Base-by-base conservation (phyloP, 1,140 invertebrate species). In the Penaeus japonicus region DNA sequence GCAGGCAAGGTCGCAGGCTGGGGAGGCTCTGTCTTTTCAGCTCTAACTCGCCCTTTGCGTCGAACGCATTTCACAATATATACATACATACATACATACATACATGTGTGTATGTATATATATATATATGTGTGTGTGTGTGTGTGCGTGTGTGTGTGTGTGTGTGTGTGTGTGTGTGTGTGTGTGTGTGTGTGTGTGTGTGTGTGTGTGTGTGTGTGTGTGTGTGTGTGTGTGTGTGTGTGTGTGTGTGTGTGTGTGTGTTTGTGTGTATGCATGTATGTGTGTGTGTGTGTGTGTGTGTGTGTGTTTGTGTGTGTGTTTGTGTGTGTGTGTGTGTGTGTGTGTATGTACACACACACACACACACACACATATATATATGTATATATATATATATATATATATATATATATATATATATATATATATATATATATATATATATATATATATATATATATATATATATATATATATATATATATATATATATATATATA, bases 361-460 rank as follows among this genome's bases (percentile, higher is more conserved):
- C 24, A 80, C 35, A 78, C 35, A 78, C 35, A 78, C 35, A 78
- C 35, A 78, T 78, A 78, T 78, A 78, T 78, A 78, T 78, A 78
- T 78, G 35, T 78, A 78, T 78, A 78, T 78, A 78, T 78, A 78
- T 78, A 78, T 78, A 78, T 78, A 78, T 78, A 78, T 78, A 78
- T 78, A 78, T 78, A 30, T 78, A 78, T 78, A 78, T 78, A 30
- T 24, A 59, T 59, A 59, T 59, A 59, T 59, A 59, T 1, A 59
- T 59, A 59, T 59, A 59, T 59, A 59, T 59, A 15, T 59, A 59
- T 59, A 59, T 15, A 15, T 15, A 59, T 59, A 59, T 59, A 59
- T n/a, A 70, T 70, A 24, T 24, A 24, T 70, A 24, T 65, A 20
- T 65, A 20, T 65, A 20, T 20, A 20, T 12, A 59, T 59, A 59